These are phyloP conservation scores for Leuciscus waleckii DNA, from an alignment of 2,797 vertebrate species.

Conservation along the genomic window DNA sequence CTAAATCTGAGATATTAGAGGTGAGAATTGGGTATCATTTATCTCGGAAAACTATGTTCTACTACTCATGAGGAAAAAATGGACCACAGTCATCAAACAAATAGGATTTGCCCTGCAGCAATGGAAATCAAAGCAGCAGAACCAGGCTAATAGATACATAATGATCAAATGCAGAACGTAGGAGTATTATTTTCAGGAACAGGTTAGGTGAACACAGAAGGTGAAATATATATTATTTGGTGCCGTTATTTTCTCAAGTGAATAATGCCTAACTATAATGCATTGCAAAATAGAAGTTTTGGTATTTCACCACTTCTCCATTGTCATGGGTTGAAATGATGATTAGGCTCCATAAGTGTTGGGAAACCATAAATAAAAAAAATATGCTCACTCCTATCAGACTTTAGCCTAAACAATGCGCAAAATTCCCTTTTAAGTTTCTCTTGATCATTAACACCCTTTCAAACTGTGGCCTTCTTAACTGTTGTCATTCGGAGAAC, in stretches of 20 bases:
- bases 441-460: not conserved
- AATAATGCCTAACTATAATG: not conserved
- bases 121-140: conserved; percentile 28
- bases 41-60: conserved; percentile 25
- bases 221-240: not conserved
- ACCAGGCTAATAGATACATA: conserved; percentile 16
- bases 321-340: not conserved
- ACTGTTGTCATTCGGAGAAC: not conserved
- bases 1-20: conserved; percentile 42
- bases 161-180: conserved; percentile 21
- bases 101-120: conserved; percentile 31
- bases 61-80: not conserved
- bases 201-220: not conserved
- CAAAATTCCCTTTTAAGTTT: not conserved
- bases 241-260: not conserved
- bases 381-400: not conserved
- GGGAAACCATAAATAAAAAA: not conserved
- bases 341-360: not conserved
- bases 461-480: conserved; percentile 2
- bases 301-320: not conserved
- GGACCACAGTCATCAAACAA: conserved; percentile 23
- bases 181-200: conserved; percentile 21
- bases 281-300: not conserved
- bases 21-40: conserved; percentile 22
- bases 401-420: not conserved